Base-by-base conservation (phyloP, 2,888 invertebrate genomes). In the Clistopyga incitator region DNA sequence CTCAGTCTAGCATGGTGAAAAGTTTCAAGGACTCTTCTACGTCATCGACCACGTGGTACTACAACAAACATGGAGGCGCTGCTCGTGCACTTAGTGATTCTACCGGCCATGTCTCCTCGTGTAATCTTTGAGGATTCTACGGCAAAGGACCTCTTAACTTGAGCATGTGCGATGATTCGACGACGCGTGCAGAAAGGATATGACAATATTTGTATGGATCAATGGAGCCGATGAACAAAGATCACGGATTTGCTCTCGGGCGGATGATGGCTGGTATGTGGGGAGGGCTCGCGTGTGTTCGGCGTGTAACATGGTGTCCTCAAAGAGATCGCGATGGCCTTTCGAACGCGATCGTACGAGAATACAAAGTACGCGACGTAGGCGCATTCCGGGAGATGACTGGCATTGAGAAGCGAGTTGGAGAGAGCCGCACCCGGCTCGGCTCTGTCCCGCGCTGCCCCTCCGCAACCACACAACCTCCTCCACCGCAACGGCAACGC, bases 351-450 rank as follows among this genome's bases (percentile, higher is more conserved):
- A 80, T 85, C 86, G 87, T 78, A 82, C 81, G 84, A 84, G 92
- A 92, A 92, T 92, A 92, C 91, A 89, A 92, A 92, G 90, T 91
- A 88, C 88, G 83, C 82, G 87, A 78, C 87, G 87, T 86, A 88
- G 88, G 88, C 89, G 90, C 92, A 92, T 92, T 92, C 92, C 90
- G 86, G 89, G 89, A 91, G 92, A 92, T 92, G 92, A 91, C 92
- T 91, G 92, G 90, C 92, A 92, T 92, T 91, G 92, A 92, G 90
- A 92, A 89, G 88, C 88, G 87, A 87, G 90, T 90, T 86, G 87
- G 87, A 25, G 56, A 34, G 61, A 87, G 89, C 90, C 91, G 90
- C 90, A 87, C 89, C 88, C 87, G 89, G 86, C 79, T 54, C 81
- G 65, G 80, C 84, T 80, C 81, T 77, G 81, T 85, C 78, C 87